Evolutionary conservation across 2,113 vertebrate genomes (phyloP).

Genomic region (Hemiscyllium ocellatum): DNA sequence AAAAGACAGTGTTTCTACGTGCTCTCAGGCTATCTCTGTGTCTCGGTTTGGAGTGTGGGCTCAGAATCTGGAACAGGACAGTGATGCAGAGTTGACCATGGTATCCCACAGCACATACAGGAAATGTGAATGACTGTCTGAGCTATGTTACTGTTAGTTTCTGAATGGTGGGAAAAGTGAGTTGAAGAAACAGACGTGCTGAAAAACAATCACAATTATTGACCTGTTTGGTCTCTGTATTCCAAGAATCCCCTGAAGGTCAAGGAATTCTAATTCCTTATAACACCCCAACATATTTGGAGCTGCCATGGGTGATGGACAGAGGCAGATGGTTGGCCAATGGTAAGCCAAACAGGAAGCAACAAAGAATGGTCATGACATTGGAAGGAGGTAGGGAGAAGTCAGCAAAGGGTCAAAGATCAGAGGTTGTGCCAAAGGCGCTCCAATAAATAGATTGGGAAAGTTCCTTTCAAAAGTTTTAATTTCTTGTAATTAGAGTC

Average conservation of each 20-base stretch:
- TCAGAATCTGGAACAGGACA: not conserved
- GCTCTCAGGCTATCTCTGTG: not conserved
- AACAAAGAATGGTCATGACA: not conserved
- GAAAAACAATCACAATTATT: not conserved
- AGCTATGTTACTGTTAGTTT: not conserved
- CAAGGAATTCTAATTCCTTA: constrained; percentile 16
- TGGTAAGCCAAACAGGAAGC: not conserved
- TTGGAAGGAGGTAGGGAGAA: not conserved
- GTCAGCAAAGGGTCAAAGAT: not conserved
- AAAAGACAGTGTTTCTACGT: not conserved
- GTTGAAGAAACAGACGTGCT: not conserved
- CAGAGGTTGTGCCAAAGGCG: not conserved
- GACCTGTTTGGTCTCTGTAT: not conserved
- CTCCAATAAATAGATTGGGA: not conserved
- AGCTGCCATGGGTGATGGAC: not conserved
- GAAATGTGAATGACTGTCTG: not conserved
- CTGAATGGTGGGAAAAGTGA: not conserved
- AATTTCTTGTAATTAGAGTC: not conserved
- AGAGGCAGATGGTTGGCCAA: not conserved
- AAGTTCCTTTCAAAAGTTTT: not conserved
- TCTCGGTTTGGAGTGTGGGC: not conserved
- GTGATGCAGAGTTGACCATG: no score
- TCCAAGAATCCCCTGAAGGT: not conserved
- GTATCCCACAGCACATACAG: not conserved
- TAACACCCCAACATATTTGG: not conserved